Evolutionary conservation across 2,888 invertebrate genomes (phyloP), one percentile per base, ranked within the genome.

Genomic region (Neelides folsomi): DNA sequence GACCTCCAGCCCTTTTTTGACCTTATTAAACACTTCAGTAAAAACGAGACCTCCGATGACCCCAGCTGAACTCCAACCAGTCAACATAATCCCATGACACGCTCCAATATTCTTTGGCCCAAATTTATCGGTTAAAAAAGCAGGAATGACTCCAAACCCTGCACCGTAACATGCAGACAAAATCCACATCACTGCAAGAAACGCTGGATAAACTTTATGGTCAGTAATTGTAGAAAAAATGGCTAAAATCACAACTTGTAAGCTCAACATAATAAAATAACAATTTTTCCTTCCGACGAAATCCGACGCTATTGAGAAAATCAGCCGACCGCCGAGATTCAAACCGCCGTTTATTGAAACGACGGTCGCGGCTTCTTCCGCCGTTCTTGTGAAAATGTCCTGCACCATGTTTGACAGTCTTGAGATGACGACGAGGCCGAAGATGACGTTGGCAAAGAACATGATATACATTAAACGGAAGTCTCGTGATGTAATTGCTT

Each of bases 301-400:
- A 47, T 63, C 63, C 0, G 60, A 61, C 1, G 55, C 7, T n/a
- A 56, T 54, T 1, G 63, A 55, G 27, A 59, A 58, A 7, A 55
- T 9, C 13, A 63, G 42, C 9, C 63, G 51, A 34, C 63, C 63
- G 10, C 53, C 58, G 13, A 63, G 49, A 47, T 63, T 63, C 13
- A 63, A 59, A 1, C 58, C 60, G 1, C 63, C 63, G 34, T 63
- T 63, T 1, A 63, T 55, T 2, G 60, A 51, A 1, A 63, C 63
- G 47, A 59, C 46, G 0, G 59, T 60, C 1, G 60, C 27, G 8
- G 63, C 60, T 12, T 52, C 53, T 9, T 55, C 47, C 1, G 58
- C 27, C 9, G 36, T 38, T 35, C 54, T 39, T 8, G 39, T 56
- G 49, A 60, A 63, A 9, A 63, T 51, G 27, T 60, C 60, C 2